Conservation (phyloP, 2,113 vertebrate genomes). For the Istiophorus platypterus region DNA sequence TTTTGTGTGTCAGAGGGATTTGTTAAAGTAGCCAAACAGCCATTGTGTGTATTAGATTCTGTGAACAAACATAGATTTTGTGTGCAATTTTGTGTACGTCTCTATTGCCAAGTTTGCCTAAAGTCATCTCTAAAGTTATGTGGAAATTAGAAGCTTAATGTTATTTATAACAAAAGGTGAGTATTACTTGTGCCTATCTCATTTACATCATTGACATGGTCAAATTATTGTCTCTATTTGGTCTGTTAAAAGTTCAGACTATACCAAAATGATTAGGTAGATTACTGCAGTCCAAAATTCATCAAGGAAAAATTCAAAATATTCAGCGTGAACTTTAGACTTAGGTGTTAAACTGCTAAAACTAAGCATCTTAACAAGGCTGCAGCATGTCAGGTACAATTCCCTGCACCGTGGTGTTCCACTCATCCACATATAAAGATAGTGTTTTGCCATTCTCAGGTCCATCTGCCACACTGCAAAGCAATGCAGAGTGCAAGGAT, state of each 20-base stretch:
- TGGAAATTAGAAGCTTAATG: not conserved
- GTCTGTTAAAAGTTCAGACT: not conserved
- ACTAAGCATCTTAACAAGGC: constrained; percentile 6
- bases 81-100: not conserved
- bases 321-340: constrained; percentile 21
- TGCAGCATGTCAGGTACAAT: not conserved
- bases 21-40: constrained; percentile 12
- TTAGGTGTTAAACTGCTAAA: not conserved
- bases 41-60: not conserved
- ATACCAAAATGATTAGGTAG: constrained; percentile 7
- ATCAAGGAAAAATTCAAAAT: not conserved
- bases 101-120: not conserved
- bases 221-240: not conserved
- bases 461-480: not conserved
- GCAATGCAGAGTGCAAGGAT: not conserved
- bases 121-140: not conserved
- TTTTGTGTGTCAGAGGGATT: constrained; percentile 26
- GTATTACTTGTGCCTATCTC: not conserved
- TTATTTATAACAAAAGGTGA: not conserved
- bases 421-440: not conserved
- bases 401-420: constrained; percentile 10
- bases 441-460: not conserved
- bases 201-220: not conserved
- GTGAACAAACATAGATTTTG: not conserved
- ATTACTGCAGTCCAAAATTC: not conserved